Evolutionary conservation across 2,113 vertebrate genomes (phyloP).

Genomic region (Psilopsiagon aymara): DNA sequence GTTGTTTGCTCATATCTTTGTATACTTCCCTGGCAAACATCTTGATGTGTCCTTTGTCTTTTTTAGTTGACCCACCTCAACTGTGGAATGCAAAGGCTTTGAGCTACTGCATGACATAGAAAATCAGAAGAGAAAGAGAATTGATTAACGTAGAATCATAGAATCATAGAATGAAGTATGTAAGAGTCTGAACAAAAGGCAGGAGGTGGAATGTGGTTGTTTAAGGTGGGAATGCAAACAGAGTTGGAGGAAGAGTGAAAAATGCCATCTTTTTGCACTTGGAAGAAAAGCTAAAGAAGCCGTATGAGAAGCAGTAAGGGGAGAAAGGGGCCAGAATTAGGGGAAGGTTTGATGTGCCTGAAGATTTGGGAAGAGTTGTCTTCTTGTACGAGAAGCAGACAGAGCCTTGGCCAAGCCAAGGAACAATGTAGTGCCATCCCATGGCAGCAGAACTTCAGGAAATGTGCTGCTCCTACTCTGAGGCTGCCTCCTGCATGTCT

Average conservation of each 20-base stretch:
- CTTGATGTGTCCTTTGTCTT: not conserved
- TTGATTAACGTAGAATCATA: not conserved
- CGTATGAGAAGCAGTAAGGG: not conserved
- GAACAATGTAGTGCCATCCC: not conserved
- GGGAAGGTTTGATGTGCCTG: not conserved
- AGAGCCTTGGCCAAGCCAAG: not conserved
- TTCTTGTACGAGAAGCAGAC: not conserved
- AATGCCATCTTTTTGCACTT: not conserved
- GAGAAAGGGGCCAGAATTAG: not conserved
- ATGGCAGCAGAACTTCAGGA: not conserved
- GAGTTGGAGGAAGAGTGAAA: not conserved
- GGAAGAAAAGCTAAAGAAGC: not conserved
- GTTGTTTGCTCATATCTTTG: not conserved
- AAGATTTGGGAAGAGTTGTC: not conserved
- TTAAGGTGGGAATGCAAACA: not conserved
- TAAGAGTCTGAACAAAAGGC: not conserved
- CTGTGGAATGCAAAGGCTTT: not conserved
- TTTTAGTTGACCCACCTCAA: not conserved
- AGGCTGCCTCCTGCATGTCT: not conserved
- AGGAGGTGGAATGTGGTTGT: not conserved
- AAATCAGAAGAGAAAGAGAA: not conserved
- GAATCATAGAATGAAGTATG: too few relatives aligned
- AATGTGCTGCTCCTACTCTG: not conserved
- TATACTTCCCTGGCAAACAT: not conserved
- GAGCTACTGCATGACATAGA: not conserved